phyloP scores from a whole-genome alignment of 2,113 vertebrate species.

The Mobula birostris region DNA sequence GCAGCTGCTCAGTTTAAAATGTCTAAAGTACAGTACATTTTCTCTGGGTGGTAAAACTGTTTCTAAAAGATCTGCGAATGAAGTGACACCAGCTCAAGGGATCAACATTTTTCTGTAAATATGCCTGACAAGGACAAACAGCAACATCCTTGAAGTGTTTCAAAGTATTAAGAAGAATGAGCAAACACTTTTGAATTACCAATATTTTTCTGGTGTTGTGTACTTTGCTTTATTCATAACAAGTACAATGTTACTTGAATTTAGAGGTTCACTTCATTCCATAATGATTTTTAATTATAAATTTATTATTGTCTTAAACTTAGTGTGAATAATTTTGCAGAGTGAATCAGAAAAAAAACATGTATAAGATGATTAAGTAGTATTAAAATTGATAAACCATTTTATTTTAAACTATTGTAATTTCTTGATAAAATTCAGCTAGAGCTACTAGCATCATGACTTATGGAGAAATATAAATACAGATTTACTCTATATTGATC shows the following conservation, averaged over 20 bases:
- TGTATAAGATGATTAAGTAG: slow-evolving; percentile 1
- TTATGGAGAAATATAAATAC: slow-evolving; percentile 22
- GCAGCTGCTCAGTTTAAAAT: neutral
- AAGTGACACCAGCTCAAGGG: neutral
- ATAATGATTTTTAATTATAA: slow-evolving; percentile 11
- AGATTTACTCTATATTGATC: neutral
- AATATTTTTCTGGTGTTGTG: neutral
- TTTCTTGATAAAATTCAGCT: neutral
- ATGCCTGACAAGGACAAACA: neutral
- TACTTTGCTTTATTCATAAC: neutral
- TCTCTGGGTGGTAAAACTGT: neutral
- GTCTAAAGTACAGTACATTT: neutral
- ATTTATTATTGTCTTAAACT: neutral
- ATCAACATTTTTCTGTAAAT: neutral
- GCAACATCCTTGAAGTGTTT: neutral
- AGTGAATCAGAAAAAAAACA: neutral
- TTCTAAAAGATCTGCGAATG: neutral
- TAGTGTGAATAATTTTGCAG: neutral
- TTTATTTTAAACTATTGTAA: slow-evolving; percentile 25
- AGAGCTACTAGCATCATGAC: neutral
- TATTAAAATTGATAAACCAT: slow-evolving; percentile 6
- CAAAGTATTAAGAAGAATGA: neutral
- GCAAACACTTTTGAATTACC: neutral
- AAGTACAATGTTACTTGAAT: neutral
- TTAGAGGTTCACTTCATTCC: slow-evolving; percentile 11